These are phyloP conservation scores for Dasypolia templi DNA, from an alignment of 2,888 invertebrate species.

Conservation along the genomic window DNA sequence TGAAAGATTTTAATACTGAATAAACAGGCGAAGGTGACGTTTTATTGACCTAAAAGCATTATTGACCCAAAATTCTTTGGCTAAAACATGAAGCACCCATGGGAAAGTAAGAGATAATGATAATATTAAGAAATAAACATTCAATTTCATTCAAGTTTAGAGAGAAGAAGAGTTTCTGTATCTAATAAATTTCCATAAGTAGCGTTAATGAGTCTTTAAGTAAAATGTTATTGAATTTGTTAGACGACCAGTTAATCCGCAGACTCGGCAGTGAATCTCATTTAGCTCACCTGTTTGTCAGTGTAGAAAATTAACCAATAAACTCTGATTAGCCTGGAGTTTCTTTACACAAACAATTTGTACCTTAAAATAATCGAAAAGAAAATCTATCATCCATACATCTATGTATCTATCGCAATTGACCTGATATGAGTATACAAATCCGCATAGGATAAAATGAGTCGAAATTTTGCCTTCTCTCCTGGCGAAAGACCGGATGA, in stretches of 20 bases:
- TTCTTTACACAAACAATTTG: not conserved
- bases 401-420: not conserved
- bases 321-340: not conserved
- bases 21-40: not conserved
- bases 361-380: not conserved
- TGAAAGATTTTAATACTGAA: not conserved
- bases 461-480: not conserved
- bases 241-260: slow-evolving; percentile 1
- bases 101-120: not conserved
- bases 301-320: slow-evolving; percentile 1
- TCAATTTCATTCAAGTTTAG: not conserved
- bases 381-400: not conserved
- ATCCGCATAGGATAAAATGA: not conserved
- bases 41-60: not conserved
- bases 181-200: not conserved
- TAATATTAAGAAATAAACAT: not conserved
- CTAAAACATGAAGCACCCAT: not conserved
- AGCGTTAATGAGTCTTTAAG: not conserved
- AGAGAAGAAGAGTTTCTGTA: not conserved
- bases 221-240: slow-evolving; percentile 2
- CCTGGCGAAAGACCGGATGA: not conserved
- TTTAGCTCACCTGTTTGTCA: not conserved
- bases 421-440: not conserved
- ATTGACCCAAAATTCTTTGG: not conserved
- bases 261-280: slow-evolving; percentile 9